These are phyloP conservation scores for Cabera pusaria DNA, from an alignment of 2,888 invertebrate species.

Conservation along the genomic window DNA sequence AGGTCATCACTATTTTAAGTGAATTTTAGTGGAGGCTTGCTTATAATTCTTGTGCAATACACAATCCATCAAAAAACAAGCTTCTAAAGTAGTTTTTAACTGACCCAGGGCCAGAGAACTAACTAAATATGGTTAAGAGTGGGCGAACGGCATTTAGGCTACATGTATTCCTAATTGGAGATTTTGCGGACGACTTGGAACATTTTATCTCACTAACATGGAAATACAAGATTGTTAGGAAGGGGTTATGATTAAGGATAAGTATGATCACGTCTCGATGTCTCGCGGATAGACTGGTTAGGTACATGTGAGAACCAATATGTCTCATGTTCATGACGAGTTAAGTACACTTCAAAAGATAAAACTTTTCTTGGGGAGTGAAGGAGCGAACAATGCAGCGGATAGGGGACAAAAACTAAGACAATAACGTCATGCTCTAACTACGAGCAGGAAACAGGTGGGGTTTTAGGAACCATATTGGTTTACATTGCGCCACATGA, in stretches of 20 bases:
- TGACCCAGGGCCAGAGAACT: slow-evolving; percentile 56
- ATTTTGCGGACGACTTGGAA: slow-evolving; percentile 56
- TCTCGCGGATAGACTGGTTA: slow-evolving; percentile 5
- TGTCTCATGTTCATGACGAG: slow-evolving; percentile 22
- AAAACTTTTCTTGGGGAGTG: slow-evolving; percentile 13
- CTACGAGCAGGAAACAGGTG: slow-evolving; percentile 57
- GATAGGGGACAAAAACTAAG: slow-evolving; percentile 52
- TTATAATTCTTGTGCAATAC: slow-evolving; percentile 10
- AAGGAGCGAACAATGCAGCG: slow-evolving; percentile 47
- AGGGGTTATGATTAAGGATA: slow-evolving; percentile 25
- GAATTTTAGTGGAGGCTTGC: slow-evolving; percentile 1
- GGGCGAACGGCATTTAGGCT: slow-evolving; percentile 72
- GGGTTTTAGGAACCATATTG: slow-evolving; percentile 27
- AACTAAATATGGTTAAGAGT: slow-evolving; percentile 58
- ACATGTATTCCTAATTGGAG: slow-evolving; percentile 46
- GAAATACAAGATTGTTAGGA: slow-evolving; percentile 50
- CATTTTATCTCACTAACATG: slow-evolving; percentile 59
- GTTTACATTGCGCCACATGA: slow-evolving; percentile 22
- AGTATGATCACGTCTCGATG: slow-evolving; percentile 12
- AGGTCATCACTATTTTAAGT: too few relatives aligned
- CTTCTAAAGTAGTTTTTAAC: slow-evolving; percentile 40
- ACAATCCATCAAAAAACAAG: slow-evolving; percentile 26
- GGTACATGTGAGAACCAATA: slow-evolving; percentile 12
- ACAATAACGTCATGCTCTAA: slow-evolving; percentile 56
- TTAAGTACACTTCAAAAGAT: slow-evolving; percentile 16